Conservation (phyloP, 2,888 invertebrate species). For the Drosophila fungiperda region DNA sequence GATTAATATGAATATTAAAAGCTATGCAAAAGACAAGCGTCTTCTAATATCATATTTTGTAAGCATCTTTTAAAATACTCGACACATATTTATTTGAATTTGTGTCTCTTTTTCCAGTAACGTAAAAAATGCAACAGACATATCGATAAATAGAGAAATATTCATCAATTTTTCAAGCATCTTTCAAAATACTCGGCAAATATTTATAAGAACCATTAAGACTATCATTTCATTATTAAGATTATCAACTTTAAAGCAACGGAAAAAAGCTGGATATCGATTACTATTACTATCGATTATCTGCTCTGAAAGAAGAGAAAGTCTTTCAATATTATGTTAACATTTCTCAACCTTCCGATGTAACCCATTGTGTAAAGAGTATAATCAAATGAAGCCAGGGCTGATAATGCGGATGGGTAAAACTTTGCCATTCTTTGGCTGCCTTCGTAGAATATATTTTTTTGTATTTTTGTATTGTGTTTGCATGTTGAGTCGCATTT, state of each 20-base stretch:
- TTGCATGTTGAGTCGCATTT: conserved; percentile 69
- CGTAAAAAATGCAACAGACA: too few species aligned
- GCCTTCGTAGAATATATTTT: conserved; percentile 11
- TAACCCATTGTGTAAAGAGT: conserved; percentile 39
- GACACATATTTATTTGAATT: neutral
- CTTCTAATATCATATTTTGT: neutral
- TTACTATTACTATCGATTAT: neutral
- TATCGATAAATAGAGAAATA: neutral
- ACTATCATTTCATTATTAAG: neutral
- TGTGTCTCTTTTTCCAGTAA: too few species aligned
- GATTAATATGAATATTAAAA: neutral
- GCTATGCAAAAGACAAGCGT: neutral
- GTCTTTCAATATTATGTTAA: neutral
- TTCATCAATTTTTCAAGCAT: neutral
- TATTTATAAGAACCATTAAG: neutral
- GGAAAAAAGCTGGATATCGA: neutral
- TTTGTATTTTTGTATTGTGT: conserved; percentile 31
- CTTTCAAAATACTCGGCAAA: too few species aligned
- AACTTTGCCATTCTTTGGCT: conserved; percentile 35
- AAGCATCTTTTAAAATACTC: neutral
- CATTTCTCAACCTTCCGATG: neutral
- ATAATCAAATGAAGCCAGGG: conserved; percentile 45
- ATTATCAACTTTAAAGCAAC: neutral
- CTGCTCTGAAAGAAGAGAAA: neutral
- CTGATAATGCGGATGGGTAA: conserved; percentile 37